A percentile compares a stretch with the other conserved stretches of the same genome.
Evolutionary conservation across 2,888 invertebrate species (phyloP).

Genomic region (Pollenia angustigena): DNA sequence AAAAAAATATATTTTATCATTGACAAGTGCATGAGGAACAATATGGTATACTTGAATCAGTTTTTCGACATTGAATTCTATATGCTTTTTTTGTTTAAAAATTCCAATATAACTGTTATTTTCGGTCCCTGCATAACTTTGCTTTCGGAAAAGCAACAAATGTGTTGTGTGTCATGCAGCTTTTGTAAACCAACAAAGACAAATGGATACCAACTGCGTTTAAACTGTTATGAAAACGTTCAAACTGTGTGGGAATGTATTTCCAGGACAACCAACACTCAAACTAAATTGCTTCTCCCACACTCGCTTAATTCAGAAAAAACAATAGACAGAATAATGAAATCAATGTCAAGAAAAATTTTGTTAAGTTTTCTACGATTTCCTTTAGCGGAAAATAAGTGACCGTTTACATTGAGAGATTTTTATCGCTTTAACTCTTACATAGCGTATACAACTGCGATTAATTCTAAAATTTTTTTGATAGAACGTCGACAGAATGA

Average conservation of each 20-base stretch:
- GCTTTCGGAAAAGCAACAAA: background rate
- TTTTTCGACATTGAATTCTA: too few relatives aligned
- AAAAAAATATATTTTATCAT: too few relatives aligned
- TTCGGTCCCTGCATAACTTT: too few relatives aligned
- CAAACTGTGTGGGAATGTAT: slow-evolving; percentile 25
- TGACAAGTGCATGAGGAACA: too few relatives aligned
- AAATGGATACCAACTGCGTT: background rate
- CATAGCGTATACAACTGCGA: too few relatives aligned
- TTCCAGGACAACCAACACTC: slow-evolving; percentile 14
- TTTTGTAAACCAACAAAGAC: background rate
- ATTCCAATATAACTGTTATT: too few relatives aligned
- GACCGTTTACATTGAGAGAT: background rate
- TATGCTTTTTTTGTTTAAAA: too few relatives aligned
- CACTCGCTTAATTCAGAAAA: slow-evolving; percentile 1
- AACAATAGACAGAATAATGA: background rate
- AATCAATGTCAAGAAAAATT: slow-evolving; percentile 61
- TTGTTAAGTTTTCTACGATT: slow-evolving; percentile 5
- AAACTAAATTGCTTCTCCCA: background rate
- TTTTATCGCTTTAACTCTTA: too few relatives aligned
- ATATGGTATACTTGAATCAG: too few relatives aligned
- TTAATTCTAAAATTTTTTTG: too few relatives aligned
- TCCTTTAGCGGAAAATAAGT: background rate
- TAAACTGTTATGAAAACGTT: background rate
- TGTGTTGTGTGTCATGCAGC: slow-evolving; percentile 14
- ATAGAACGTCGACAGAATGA: too few relatives aligned